Conservation (phyloP, 2,113 vertebrate genomes). For the Galeopterus variegatus region DNA sequence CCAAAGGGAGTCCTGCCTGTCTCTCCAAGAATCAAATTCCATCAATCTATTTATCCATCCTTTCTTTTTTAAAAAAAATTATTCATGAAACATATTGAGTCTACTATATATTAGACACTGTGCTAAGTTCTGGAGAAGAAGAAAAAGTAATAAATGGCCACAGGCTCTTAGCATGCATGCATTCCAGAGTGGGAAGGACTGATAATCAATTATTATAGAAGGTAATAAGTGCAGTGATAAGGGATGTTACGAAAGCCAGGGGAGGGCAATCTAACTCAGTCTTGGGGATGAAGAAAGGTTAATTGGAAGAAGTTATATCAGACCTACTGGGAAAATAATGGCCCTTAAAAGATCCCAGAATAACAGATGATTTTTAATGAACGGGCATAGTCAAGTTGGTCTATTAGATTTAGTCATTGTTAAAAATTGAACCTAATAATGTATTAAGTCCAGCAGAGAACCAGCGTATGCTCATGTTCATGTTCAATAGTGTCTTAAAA, state of each 20-base stretch:
- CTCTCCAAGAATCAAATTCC: neutral
- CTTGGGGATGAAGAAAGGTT: neutral
- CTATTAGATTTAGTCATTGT: neutral
- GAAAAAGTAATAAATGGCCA: neutral
- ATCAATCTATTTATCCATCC: neutral
- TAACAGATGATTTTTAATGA: neutral
- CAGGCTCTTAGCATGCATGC: neutral
- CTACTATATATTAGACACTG: neutral
- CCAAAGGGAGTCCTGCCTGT: neutral
- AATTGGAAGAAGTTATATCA: neutral
- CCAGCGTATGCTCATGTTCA: neutral
- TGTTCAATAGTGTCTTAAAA: constrained; percentile 25
- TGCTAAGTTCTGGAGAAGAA: neutral
- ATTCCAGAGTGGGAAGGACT: neutral
- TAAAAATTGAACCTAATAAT: constrained; percentile 18
- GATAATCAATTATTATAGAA: neutral
- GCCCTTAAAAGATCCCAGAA: neutral
- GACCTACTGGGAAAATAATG: neutral
- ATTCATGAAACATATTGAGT: constrained; percentile 17
- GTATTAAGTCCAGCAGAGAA: neutral
- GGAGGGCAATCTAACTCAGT: neutral
- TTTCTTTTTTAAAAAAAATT: neutral
- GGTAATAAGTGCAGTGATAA: too few species aligned
- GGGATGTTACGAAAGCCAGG: neutral
- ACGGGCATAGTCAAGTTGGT: neutral